A percentile compares a stretch with the other conserved stretches of the same genome.
These are phyloP conservation scores for Petrocephalus zakoni DNA, from an alignment of 2,113 vertebrate species.

Conservation along the genomic window DNA sequence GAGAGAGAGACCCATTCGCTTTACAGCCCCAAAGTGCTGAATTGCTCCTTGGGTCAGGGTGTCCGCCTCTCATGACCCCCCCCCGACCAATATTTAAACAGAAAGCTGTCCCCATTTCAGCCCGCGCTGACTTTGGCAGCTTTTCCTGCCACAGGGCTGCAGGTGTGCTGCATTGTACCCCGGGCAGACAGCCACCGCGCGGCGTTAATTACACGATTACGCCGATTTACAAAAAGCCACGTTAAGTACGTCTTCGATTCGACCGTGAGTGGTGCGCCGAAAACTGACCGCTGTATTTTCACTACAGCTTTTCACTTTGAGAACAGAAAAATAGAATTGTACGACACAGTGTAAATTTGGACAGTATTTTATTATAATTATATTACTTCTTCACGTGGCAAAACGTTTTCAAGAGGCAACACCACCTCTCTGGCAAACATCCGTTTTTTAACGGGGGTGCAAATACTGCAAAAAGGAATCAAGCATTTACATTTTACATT, in stretches of 20 bases:
- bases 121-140: constrained; percentile 2
- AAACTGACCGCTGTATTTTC: neutral
- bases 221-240: constrained; percentile 12
- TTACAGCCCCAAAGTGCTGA: neutral
- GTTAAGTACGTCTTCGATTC: neutral
- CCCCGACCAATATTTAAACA: constrained; percentile 28
- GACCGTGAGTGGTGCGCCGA: neutral
- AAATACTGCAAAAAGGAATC: neutral
- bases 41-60: neutral
- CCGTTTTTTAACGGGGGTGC: neutral
- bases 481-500: neutral
- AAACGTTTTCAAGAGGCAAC: no score
- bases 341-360: neutral
- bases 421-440: neutral
- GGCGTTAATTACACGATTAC: neutral
- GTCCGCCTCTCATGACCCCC: neutral
- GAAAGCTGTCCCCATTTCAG: constrained; percentile 29
- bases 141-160: constrained; percentile 30
- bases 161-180: constrained; percentile 48
- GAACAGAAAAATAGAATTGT: neutral
- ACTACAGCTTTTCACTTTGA: neutral
- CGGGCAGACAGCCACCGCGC: neutral
- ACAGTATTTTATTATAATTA: neutral
- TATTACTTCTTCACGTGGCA: neutral
- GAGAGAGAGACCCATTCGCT: neutral